phyloP scores from a whole-genome alignment of 2,888 invertebrate genomes.

The Sminthurinus aureus region DNA sequence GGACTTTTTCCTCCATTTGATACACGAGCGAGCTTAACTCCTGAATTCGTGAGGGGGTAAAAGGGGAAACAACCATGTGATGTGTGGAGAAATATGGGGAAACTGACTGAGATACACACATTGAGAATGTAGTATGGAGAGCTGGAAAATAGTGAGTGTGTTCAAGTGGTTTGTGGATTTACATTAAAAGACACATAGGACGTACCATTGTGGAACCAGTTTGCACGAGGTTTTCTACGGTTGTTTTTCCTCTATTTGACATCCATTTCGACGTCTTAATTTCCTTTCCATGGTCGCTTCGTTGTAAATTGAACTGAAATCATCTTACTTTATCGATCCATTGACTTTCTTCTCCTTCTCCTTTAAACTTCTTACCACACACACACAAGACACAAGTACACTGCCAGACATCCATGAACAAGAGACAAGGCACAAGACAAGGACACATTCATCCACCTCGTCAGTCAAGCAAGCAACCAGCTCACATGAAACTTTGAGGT shows the following conservation, averaged over 20 bases:
- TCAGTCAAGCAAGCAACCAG: not conserved
- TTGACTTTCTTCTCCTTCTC: not conserved
- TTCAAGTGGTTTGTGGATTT: not conserved
- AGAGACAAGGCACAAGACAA: not conserved
- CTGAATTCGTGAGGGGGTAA: no score
- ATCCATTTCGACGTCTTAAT: slow-evolving; percentile 23
- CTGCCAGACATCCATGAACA: not conserved
- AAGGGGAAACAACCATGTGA: no score
- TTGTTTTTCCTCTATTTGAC: not conserved
- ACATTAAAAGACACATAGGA: not conserved
- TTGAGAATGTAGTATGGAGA: no score
- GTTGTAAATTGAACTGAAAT: not conserved
- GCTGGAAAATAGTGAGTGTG: not conserved
- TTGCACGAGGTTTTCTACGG: no score
- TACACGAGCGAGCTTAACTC: no score
- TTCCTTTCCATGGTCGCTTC: slow-evolving; percentile 10
- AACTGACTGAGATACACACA: not conserved
- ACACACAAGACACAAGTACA: no score
- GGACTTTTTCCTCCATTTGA: no score
- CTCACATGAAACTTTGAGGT: no score
- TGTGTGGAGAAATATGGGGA: no score
- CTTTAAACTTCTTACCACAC: no score
- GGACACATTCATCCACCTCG: not conserved
- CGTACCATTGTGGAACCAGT: no score
- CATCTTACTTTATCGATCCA: slow-evolving; percentile 22